Evolutionary conservation across 2,797 vertebrate species (phyloP).

Genomic region (Anisognathus igniventris): DNA sequence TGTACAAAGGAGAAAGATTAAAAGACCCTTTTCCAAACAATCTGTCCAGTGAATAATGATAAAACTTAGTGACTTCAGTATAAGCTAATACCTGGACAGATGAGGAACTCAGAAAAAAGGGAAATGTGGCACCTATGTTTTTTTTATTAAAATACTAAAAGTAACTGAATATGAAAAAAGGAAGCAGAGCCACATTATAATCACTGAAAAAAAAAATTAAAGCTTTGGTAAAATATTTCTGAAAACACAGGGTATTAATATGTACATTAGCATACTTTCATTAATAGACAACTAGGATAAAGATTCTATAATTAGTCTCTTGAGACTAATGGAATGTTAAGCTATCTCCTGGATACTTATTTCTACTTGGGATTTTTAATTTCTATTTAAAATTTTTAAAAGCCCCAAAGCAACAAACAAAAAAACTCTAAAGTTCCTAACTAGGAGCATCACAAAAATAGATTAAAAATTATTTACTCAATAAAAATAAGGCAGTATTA

Average conservation of each 20-base stretch:
- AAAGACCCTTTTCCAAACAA: background rate
- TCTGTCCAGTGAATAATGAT: background rate
- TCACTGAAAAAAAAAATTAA: background rate
- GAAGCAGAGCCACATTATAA: background rate
- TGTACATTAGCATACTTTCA: slow-evolving; percentile 25
- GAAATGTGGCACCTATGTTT: background rate
- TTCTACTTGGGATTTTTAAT: background rate
- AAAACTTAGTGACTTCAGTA: background rate
- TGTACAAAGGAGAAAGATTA: background rate
- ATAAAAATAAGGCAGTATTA: background rate
- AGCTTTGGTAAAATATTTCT: background rate
- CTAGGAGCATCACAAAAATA: background rate
- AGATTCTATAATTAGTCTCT: slow-evolving; percentile 25
- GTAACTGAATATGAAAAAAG: background rate
- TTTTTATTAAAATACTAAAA: slow-evolving; percentile 24
- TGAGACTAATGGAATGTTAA: background rate
- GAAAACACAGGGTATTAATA: background rate
- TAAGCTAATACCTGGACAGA: background rate
- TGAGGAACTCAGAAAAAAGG: background rate
- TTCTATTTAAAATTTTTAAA: background rate
- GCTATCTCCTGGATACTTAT: background rate
- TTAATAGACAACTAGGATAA: background rate
- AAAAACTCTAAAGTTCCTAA: background rate
- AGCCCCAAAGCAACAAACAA: background rate
- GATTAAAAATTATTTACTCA: background rate